These are phyloP conservation scores for Linyphia triangularis DNA, from an alignment of 2,888 invertebrate genomes.

Conservation along the genomic window DNA sequence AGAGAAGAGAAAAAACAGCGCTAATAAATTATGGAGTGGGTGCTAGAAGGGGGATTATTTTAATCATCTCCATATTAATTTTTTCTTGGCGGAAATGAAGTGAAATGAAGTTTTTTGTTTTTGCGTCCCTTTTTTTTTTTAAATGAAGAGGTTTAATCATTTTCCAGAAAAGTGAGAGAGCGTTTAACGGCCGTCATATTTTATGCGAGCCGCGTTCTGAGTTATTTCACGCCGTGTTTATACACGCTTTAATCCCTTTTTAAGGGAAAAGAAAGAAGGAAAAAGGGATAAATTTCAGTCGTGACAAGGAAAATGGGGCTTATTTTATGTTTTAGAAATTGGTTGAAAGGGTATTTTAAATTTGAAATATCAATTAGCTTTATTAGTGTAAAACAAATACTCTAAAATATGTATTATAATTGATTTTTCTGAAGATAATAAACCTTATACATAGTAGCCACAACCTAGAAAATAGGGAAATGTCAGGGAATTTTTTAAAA, in stretches of 20 bases:
- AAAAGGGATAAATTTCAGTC: background rate
- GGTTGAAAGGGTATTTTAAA: background rate
- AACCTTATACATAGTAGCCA: no score
- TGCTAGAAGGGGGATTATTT: conserved; percentile 38
- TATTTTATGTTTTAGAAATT: background rate
- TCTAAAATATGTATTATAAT: no score
- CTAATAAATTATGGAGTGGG: conserved; percentile 47
- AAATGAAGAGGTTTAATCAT: conserved; percentile 60
- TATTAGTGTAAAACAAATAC: no score
- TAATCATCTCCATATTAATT: conserved; percentile 65
- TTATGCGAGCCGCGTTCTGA: conserved; percentile 1
- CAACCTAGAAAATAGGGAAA: no score
- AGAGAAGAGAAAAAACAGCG: conserved; percentile 20
- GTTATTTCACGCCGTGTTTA: conserved; percentile 24
- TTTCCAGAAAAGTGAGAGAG: conserved; percentile 4
- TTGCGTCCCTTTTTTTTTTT: background rate
- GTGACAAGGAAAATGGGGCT: background rate
- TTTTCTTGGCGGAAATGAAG: conserved; percentile 7
- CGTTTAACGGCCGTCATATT: conserved; percentile 41
- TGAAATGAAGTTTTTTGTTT: conserved; percentile 5
- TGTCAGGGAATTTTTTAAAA: no score
- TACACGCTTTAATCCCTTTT: conserved; percentile 19
- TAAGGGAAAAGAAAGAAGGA: background rate
- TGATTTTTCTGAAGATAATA: no score
- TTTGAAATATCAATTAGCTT: background rate